phyloP scores from a whole-genome alignment of 2,888 invertebrate species.

The Drosophila hamatofila region DNA sequence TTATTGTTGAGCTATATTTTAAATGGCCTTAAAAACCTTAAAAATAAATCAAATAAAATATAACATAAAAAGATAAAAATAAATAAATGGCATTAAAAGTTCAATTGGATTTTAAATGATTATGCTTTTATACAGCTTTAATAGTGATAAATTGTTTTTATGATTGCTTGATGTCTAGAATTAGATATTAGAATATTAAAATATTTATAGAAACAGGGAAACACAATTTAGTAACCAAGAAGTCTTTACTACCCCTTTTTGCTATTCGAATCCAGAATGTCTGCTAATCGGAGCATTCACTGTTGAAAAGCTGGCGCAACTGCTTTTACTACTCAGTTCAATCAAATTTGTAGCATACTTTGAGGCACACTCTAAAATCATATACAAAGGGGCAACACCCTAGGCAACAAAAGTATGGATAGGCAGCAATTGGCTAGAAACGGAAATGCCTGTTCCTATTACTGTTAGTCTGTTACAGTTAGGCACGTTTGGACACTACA shows the following conservation, averaged over 20 bases:
- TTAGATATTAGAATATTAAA: too few relatives aligned
- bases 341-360: slow-evolving; percentile 70
- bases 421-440: slow-evolving; percentile 29
- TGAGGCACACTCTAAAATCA: slow-evolving; percentile 39
- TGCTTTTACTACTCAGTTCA: slow-evolving; percentile 10
- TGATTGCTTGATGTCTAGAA: too few relatives aligned
- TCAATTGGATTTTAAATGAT: too few relatives aligned
- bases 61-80: too few relatives aligned
- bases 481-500: slow-evolving; percentile 61
- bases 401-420: slow-evolving; percentile 1
- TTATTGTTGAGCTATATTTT: slow-evolving; percentile 2
- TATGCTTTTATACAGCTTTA: too few relatives aligned
- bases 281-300: not conserved
- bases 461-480: slow-evolving; percentile 32
- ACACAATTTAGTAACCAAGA: too few relatives aligned
- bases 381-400: not conserved
- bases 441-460: slow-evolving; percentile 59
- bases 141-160: too few relatives aligned
- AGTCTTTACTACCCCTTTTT: too few relatives aligned
- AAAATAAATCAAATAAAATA: too few relatives aligned
- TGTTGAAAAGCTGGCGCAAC: slow-evolving; percentile 4
- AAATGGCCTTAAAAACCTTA: not conserved
- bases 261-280: not conserved
- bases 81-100: too few relatives aligned
- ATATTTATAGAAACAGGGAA: too few relatives aligned